Evolutionary conservation across 2,888 invertebrate genomes (phyloP).

Genomic region (Zele albiditarsus): DNA sequence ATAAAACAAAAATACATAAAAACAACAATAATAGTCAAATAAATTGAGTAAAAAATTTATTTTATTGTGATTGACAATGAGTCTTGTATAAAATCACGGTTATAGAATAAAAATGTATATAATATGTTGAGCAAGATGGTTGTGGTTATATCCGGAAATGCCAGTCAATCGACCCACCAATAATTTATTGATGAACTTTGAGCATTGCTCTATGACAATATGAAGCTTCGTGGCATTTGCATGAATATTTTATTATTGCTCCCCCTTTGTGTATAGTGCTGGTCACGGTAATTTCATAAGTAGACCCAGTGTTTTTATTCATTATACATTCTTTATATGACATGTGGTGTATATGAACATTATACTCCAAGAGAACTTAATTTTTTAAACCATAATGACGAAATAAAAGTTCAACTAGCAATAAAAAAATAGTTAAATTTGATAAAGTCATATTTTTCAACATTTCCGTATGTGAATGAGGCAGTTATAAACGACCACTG

Average conservation of each 20-base stretch:
- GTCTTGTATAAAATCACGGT: not conserved
- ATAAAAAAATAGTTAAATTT: no score
- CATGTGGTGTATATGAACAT: no score
- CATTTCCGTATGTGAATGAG: no score
- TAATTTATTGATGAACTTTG: conserved; percentile 28
- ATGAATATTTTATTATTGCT: conserved; percentile 19
- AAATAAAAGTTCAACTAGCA: no score
- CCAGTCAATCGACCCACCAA: not conserved
- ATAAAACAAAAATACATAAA: not conserved
- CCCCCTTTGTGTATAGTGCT: not conserved
- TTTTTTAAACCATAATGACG: no score
- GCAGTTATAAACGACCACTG: no score
- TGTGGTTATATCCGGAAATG: conserved; percentile 4
- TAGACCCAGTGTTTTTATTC: no score
- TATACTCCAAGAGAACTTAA: no score
- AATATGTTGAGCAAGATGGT: not conserved
- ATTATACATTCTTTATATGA: no score
- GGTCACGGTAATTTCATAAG: not conserved
- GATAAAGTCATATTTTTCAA: no score
- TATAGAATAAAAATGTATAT: not conserved
- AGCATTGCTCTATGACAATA: not conserved
- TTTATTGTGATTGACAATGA: not conserved
- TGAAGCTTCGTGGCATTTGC: conserved; percentile 1
- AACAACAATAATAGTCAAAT: not conserved
- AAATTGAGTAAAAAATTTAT: not conserved